These are phyloP conservation scores for Monomorium pharaonis DNA, from an alignment of 1,140 invertebrate genomes.

Conservation along the genomic window DNA sequence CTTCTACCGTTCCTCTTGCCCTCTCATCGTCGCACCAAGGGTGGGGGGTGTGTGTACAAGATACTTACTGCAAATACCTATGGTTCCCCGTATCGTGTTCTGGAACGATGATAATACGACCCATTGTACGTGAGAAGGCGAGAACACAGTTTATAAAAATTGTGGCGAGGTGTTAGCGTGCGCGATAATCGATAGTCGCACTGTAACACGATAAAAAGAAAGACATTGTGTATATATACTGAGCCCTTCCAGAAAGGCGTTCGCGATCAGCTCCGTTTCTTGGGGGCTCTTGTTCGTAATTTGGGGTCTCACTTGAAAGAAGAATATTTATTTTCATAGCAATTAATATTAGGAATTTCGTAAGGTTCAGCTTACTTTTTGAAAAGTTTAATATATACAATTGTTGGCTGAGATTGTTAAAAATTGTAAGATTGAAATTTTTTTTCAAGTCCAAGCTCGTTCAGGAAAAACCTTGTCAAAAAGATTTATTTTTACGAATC, in stretches of 20 bases:
- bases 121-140: slow-evolving; percentile 68
- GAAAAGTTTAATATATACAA: no score
- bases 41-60: slow-evolving; percentile 78
- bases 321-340: neutral
- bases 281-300: no score
- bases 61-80: slow-evolving; percentile 81
- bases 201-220: slow-evolving; percentile 32
- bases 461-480: no score
- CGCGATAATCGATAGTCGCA: slow-evolving; percentile 42
- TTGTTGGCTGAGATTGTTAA: neutral
- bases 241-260: neutral
- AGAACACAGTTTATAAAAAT: slow-evolving; percentile 71
- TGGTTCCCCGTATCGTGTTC: slow-evolving; percentile 74
- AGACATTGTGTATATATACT: neutral
- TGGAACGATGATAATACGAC: slow-evolving; percentile 73
- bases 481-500: no score
- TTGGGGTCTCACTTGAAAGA: neutral
- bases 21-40: slow-evolving; percentile 11
- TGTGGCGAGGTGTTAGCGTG: slow-evolving; percentile 13
- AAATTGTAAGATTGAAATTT: neutral
- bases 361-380: no score
- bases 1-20: slow-evolving; percentile 37
- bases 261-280: neutral
- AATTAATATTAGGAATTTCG: neutral
- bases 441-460: no score